Base-by-base conservation (phyloP, 2,888 invertebrate genomes). In the Strigamia maritima region DNA sequence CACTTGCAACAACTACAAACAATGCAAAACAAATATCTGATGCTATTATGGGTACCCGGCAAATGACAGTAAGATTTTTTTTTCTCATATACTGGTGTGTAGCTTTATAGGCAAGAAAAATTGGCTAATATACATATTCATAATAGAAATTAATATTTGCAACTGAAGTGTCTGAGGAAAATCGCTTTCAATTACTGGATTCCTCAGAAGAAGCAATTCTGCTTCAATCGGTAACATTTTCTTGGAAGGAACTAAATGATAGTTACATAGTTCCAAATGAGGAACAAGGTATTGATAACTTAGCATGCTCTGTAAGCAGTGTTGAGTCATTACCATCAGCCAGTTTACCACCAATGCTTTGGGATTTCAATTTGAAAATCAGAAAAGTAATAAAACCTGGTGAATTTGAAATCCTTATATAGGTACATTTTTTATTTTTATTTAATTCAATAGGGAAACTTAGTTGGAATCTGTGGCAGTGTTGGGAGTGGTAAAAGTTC, bases 401-500 rank as follows among this genome's bases (percentile, higher is more conserved):
- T n/a, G n/a, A n/a, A n/a, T n/a, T n/a, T n/a, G n/a, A n/a, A n/a
- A n/a, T n/a, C n/a, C n/a, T n/a, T n/a, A n/a, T n/a, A n/a, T n/a
- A n/a, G n/a, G n/a, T n/a, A n/a, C n/a, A n/a, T 82, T 85, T 85
- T 76, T 86, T 87, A 0, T 83, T 88, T 10, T 82, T 88, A 0
- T 84, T 85, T 24, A 85, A 87, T 2, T 84, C 31, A 35, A 35
- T 87, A 88, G 85, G 88, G 88, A 19, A 86, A 86, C 81, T 83
- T 90, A 49, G 84, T 90, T 79, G 90, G 90, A n/a, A 86, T 90
- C 75, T 89, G 89, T 82, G 90, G 90, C 0, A 84, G 85, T 22
- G 88, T 89, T 3, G 90, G 89, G 60, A 87, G 88, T 81, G 90
- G 90, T 40, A 90, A 90, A 83, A 87, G 88, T n/a, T 89, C 90